A percentile compares a stretch with the other conserved stretches of the same genome.
Conservation (phyloP, 2,113 vertebrate species). For the Rhinopomastus cyanomelas region DNA sequence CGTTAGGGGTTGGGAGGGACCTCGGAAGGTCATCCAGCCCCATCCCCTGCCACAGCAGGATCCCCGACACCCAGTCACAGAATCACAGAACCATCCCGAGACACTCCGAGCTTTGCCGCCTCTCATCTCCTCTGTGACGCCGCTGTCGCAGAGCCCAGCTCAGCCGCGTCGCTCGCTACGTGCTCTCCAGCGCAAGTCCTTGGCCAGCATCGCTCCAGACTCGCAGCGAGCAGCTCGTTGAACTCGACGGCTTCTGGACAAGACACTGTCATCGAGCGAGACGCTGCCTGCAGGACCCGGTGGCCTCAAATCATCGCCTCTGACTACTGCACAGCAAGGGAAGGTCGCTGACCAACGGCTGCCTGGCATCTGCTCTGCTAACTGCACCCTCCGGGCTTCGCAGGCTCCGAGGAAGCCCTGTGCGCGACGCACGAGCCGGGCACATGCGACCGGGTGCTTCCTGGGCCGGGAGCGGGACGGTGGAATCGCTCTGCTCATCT, state of each 20-base stretch:
- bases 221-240: neutral
- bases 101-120: neutral
- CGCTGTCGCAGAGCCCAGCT: neutral
- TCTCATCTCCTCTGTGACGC: neutral
- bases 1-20: too few species aligned
- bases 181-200: neutral
- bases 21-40: too few species aligned
- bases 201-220: neutral
- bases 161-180: neutral
- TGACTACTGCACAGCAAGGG: neutral
- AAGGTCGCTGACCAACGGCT: neutral
- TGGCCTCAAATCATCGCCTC: neutral
- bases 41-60: too few species aligned
- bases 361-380: neutral
- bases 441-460: neutral
- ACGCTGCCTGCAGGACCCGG: neutral
- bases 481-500: neutral
- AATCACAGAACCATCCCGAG: too few species aligned
- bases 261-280: neutral
- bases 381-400: neutral
- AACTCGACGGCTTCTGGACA: neutral
- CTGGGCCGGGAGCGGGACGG: neutral
- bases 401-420: neutral
- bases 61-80: too few species aligned
- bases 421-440: neutral